A percentile compares a stretch with the other conserved stretches of the same genome.
phyloP scores from a whole-genome alignment of 2,888 invertebrate species.

The Thelaira solivaga region DNA sequence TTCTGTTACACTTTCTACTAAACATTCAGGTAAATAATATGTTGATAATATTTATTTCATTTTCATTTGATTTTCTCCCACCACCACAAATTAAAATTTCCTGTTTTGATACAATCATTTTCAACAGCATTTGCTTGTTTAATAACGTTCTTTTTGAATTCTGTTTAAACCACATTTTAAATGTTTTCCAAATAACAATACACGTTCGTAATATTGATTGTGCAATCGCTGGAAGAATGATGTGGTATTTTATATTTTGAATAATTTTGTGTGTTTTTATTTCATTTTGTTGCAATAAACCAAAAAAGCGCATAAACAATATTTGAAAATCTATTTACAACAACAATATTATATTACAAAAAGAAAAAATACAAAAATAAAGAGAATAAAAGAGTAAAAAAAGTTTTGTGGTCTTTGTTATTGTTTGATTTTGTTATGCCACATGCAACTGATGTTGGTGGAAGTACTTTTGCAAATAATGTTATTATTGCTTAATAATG shows the following conservation, averaged over 20 bases:
- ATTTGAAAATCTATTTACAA: neutral
- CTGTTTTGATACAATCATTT: too few species aligned
- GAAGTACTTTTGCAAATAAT: neutral
- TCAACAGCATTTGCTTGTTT: too few species aligned
- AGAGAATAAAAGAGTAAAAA: neutral
- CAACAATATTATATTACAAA: neutral
- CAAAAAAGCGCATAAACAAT: neutral
- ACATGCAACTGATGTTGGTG: neutral
- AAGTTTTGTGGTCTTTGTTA: constrained; percentile 10
- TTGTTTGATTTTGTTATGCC: constrained; percentile 12
- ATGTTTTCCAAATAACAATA: constrained; percentile 8
- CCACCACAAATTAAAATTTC: too few species aligned
- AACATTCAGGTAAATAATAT: too few species aligned
- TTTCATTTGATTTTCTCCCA: too few species aligned
- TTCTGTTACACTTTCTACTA: too few species aligned
- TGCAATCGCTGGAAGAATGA: neutral
- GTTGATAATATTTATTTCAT: too few species aligned
- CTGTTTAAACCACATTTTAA: constrained; percentile 1
- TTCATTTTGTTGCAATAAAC: neutral
- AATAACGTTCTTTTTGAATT: constrained; percentile 60
- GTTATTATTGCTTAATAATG: neutral
- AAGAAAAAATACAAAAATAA: neutral
- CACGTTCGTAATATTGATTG: neutral
- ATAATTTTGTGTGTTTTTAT: neutral
- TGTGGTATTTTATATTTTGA: too few species aligned